Evolutionary conservation across 2,888 invertebrate genomes (phyloP), one percentile per base, ranked within the genome.

Genomic region (Standfussiana lucernea): DNA sequence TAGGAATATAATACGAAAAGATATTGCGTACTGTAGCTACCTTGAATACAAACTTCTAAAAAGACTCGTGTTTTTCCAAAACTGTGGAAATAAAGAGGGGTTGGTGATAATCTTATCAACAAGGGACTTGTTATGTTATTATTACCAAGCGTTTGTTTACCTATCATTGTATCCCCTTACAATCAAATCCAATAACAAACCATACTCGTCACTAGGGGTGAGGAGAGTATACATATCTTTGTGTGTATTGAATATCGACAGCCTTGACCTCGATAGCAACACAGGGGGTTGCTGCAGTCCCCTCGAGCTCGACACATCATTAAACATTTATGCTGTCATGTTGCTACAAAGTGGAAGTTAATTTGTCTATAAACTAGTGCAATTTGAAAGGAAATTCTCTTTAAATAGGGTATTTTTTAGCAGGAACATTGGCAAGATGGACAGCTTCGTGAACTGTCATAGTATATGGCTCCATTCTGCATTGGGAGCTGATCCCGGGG

Each of bases 401-500:
- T 61, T 56, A 66, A 35, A 79, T 53, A 21, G 64, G 35, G 61
- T 21, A 47, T 59, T 79, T 62, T 45, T 83, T 66, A 37, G 37
- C 35, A 61, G 32, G 24, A 42, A 59, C 77, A 65, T 64, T 62
- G 47, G 66, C 65, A 74, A 86, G 75, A 73, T 67, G 79, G 72
- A 84, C 68, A 79, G 70, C 56, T 66, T 64, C 35, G 74, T 75
- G 75, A 69, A 72, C 81, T 88, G 91, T 92, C 90, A 91, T 93
- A 91, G 92, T 93, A 92, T 93, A 94, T 90, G 91, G 91, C 92
- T 93, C 93, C 93, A 94, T 94, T 93, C 94, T 91, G 89, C 91
- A 92, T 92, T 92, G 92, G 92, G 90, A 92, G 91, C 92, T 92
- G 93, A 94, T 94, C 94, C 92, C 90, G 82, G 82, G 87, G 89